Conservation (phyloP, 2,113 vertebrate genomes). For the Mustela lutreola region DNA sequence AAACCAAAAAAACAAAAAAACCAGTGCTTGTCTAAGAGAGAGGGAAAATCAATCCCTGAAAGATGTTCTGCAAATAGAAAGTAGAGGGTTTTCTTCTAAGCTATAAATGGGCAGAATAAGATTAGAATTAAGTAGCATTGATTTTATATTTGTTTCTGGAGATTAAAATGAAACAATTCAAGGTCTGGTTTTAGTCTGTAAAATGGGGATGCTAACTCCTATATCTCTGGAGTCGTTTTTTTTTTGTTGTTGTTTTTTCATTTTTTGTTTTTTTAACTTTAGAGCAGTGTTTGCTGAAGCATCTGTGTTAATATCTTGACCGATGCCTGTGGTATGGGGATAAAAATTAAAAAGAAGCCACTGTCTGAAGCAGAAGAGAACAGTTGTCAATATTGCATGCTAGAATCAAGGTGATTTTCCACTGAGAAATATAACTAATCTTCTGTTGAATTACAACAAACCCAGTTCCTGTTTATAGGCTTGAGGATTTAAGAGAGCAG, state of each 20-base stretch:
- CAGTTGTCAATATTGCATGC: neutral
- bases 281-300: neutral
- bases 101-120: neutral
- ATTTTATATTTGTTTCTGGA: conserved; percentile 17
- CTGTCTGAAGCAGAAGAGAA: neutral
- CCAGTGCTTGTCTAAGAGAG: neutral
- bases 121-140: neutral
- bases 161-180: neutral
- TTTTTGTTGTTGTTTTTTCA: neutral
- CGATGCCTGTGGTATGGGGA: neutral
- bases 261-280: neutral
- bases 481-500: conserved; percentile 11
- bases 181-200: neutral
- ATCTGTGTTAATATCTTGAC: neutral
- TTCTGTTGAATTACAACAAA: conserved; percentile 6
- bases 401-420: neutral
- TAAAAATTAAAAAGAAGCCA: neutral
- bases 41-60: neutral
- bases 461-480: neutral
- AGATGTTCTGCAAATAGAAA: neutral
- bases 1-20: neutral
- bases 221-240: neutral
- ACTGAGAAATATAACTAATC: neutral
- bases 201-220: neutral
- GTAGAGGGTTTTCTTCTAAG: neutral